Evolutionary conservation across 2,888 invertebrate genomes (phyloP), one percentile per base, ranked within the genome.

Genomic region (Dolichomitus sp.): DNA sequence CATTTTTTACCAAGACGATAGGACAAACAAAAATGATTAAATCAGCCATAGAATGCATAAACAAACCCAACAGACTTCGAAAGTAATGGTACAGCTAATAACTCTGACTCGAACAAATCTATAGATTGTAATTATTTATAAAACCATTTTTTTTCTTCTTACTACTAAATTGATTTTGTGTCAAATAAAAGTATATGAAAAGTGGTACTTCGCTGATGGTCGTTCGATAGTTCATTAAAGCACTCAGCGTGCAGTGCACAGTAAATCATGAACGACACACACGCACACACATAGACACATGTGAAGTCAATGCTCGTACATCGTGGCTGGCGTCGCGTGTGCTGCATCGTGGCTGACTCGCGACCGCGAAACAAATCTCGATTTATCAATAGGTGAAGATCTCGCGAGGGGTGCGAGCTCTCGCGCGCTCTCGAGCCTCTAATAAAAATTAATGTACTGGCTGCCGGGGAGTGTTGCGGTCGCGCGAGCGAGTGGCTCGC

Each of bases 291-390:
- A 6, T 6, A 33, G 1, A 33, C 33, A 33, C 37, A 37, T 37
- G 9, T 37, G 14, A 27, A 40, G 45, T 40, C 70, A 6, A 27
- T 33, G 42, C 27, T 45, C 33, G 19, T 27, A 65, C 65, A 27
- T 65, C 12, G 37, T n/a, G 7, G 42, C 37, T 52, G 37, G 14
- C 27, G 61, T 69, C 77, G 61, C 61, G 40, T 61, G 54, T 54
- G 70, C 72, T 33, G 42, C 30, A 19, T 54, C 54, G 65, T 45
- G 68, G 54, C 33, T 33, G 59, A 45, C 82, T 33, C 59, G 70
- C 76, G 72, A 75, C 70, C 66, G 83, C 59, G 66, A 80, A 74
- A 78, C 69, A 76, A 83, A 75, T 80, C 76, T 83, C 63, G 76
- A 80, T 75, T 83, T 80, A 66, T 80, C 75, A 75, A 75, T 70